Base-by-base conservation (phyloP, 2,113 vertebrate genomes). In the Colossoma macropomum region DNA sequence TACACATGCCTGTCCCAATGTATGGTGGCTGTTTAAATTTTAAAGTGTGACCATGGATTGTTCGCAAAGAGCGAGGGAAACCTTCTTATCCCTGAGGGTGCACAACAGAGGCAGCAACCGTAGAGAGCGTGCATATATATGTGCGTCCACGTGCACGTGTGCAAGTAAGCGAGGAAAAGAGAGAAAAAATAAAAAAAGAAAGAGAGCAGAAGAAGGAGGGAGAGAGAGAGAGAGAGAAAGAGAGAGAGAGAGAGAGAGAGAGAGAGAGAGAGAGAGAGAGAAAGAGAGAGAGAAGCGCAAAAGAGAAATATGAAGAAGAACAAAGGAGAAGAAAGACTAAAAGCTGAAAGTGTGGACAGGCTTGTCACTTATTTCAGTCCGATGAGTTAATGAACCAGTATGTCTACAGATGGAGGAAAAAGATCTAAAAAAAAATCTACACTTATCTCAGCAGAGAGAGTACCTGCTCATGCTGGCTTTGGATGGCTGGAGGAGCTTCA, bases 381-480 rank as follows among this genome's bases (percentile, higher is more conserved):
- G 83, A 81, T 81, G 87, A 85, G 76, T 77, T 87, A 85, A 90
- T 83, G 73, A 86, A 87, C 70, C 84, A 84, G 86, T 65, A 84
- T 90, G 83, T 86, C 72, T 59, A 77, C 84, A 87, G 86, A 90
- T 85, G 72, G 82, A 85, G 72, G 74, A 56, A 87, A 81, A 76
- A 84, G 82, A 62, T 72, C 63, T 21, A 63, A 88, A 86, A 89
- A 88, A 85, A 90, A 90, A 89, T 88, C 90, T 50, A 88, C 87
- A 88, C 75, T 83, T 82, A 90, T 89, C 84, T 80, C 80, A 79
- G 86, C 28, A 87, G 66, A 45, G 78, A 84, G 85, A 84, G 87
- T 83, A 90, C 85, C 79, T 86, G 77, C n/a, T 89, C 77, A 81
- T 77, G 89, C 88, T 86, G 86, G 74, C 79, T 73, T 56, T 54